Evolutionary conservation across 2,888 invertebrate genomes (phyloP), one percentile per base, ranked within the genome.

Genomic region (Phytoseiulus persimilis): DNA sequence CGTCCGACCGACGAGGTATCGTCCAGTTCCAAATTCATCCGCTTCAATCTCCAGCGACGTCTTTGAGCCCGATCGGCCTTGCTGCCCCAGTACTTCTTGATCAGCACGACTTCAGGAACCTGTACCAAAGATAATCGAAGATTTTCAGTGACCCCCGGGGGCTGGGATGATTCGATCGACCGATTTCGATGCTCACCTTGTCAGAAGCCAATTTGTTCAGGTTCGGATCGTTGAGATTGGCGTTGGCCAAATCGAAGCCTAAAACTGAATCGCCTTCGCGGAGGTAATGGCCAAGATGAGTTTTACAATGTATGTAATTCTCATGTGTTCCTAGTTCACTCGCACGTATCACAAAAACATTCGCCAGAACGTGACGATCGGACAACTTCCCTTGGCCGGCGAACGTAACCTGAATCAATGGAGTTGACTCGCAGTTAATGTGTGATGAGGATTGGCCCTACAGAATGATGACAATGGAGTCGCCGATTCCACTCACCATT

Each of bases 271-370:
- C 99, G 11, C 99, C 99, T 84, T 96, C 95, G 92, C 96, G 96
- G 89, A 99, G 94, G 91, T 99, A 93, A 92, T 98, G 96, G 0
- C 99, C 99, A 89, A 99, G 94, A 94, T 99, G 99, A 0, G 98
- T 97, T 91, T 96, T 95, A 11, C 96, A 95, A 92, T 98, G 98
- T 91, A 96, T 95, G 90, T 93, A 92, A 91, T 95, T 96, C 84
- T 96, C 95, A 91, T 95, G 95, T 0, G 95, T 93, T 0, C 98
- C 99, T 89, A 97, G 93, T 91, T 97, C 96, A 90, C 95, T 95
- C 31, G 96, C 95, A 92, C 95, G 95, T 0, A 97, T 96, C 0
- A 99, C 95, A 97, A 98, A 99, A 46, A 96, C 95, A 93, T 99
- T 98, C 6, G 97, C 96, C 89, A 98, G 93, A 2, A 96, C 95